Percentiles rank a stretch among this genome's conserved stretches.
phyloP scores from a whole-genome alignment of 1,140 invertebrate species.

The Hesperophylax magnus region DNA sequence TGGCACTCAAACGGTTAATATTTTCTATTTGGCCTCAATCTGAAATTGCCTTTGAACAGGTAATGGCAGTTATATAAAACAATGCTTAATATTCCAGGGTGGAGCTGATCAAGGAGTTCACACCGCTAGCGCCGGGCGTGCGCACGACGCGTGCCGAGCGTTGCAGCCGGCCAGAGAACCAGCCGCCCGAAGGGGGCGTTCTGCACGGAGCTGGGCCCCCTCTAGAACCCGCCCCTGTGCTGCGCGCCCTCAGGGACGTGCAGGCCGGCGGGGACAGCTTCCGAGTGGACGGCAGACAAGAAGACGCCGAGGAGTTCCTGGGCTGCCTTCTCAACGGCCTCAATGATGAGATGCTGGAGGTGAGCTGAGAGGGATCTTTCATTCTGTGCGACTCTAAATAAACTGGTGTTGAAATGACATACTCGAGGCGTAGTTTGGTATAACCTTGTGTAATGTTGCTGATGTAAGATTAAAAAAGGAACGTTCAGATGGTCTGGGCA shows the following conservation, averaged over 20 bases:
- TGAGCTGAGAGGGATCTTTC: constrained; percentile 59
- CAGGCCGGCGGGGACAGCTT: constrained; percentile 71
- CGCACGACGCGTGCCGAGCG: constrained; percentile 64
- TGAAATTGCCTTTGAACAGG: too few species aligned
- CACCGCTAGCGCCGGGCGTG: constrained; percentile 71
- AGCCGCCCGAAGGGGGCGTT: constrained; percentile 1
- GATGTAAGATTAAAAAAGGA: too few species aligned
- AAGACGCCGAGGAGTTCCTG: constrained; percentile 96
- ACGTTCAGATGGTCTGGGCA: too few species aligned
- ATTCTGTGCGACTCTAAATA: too few species aligned
- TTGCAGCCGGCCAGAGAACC: constrained; percentile 60
- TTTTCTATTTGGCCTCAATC: too few species aligned
- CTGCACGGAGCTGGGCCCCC: constrained; percentile 69
- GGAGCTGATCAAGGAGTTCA: constrained; percentile 79
- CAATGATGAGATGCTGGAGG: constrained; percentile 96
- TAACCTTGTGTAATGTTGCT: too few species aligned
- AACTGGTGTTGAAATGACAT: too few species aligned
- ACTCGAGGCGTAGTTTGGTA: too few species aligned
- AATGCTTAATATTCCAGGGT: constrained; percentile 63
- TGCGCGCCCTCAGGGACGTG: constrained; percentile 79
- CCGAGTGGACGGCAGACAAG: constrained; percentile 82
- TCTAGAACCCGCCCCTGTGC: constrained; percentile 87
- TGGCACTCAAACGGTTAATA: too few species aligned
- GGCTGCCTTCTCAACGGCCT: constrained; percentile 92
- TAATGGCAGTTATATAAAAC: too few species aligned